Base-by-base conservation (phyloP, 2,888 invertebrate genomes). In the Abscondita cerata region DNA sequence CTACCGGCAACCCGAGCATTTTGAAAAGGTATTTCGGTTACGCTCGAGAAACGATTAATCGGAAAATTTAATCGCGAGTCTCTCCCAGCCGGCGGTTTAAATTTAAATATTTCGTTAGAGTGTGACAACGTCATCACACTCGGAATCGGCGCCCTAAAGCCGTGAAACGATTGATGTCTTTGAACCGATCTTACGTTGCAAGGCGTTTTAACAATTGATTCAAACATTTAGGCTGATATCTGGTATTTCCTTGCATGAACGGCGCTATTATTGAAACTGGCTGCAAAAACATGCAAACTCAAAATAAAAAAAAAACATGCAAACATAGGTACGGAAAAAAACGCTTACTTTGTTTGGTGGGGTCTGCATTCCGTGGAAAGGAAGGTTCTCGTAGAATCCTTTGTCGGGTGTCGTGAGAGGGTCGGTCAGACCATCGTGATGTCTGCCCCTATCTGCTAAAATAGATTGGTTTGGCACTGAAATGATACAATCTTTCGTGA, bases 351-450 rank as follows among this genome's bases (percentile, higher is more conserved):
- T 95, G 83, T 94, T 92, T 75, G 94, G 95, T 78, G 95, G 93
- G 82, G 93, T 92, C 84, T 95, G 95, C 78, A 95, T 88, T 75
- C 95, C 95, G 81, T 95, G 95, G 87, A 95, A 96, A 78, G 95
- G 95, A 77, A 95, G 88, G 83, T 96, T 96, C 84, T 96, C 95
- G 86, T 95, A 96, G 79, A 92, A 90, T 80, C 92, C 93, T 73
- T 92, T 91, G 74, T 87, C 87, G 81, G 90, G 89, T 81, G 93
- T 93, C 83, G 88, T 87, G 80, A 88, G 86, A 83, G 85, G 90
- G 87, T 87, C 80, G 75, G 81, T 80, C 75, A 76, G 75, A 76
- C 76, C 78, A 72, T 81, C 81, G 76, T 78, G 76, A 72, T 76
- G 76, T 73, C 77, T 77, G 71, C 78, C 79, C 78, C 82, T 83